phyloP scores from a whole-genome alignment of 2,888 invertebrate genomes.

The Augochlorella aurata region DNA sequence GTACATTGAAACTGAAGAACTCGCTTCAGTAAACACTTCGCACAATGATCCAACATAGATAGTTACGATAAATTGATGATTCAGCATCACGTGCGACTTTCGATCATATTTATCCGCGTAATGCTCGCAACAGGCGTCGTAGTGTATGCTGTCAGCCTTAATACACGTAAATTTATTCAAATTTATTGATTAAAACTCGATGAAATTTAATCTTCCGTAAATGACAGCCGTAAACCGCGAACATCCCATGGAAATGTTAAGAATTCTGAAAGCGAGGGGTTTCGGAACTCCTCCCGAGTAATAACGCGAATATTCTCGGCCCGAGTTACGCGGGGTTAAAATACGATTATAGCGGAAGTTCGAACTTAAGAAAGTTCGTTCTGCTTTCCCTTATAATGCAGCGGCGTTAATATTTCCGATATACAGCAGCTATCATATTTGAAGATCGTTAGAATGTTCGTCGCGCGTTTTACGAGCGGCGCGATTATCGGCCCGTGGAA shows the following conservation, averaged over 20 bases:
- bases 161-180: slow-evolving; percentile 3
- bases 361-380: not conserved
- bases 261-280: not conserved
- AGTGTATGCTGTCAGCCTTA: not conserved
- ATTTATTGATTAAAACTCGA: slow-evolving; percentile 4
- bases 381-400: not conserved
- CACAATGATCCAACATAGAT: not conserved
- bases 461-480: slow-evolving; percentile 52
- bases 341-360: not conserved
- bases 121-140: not conserved
- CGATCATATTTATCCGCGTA: not conserved
- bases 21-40: not conserved
- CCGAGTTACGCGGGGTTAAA: not conserved
- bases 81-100: not conserved
- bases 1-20: not conserved
- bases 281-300: not conserved
- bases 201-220: slow-evolving; percentile 1
- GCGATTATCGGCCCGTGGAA: slow-evolving; percentile 54
- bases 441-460: slow-evolving; percentile 31
- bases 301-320: not conserved
- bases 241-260: not conserved
- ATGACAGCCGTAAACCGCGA: not conserved
- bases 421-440: not conserved
- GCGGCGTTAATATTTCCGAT: not conserved
- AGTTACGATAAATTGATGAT: not conserved